These are phyloP conservation scores for Corvus hawaiiensis DNA, from an alignment of 2,113 vertebrate genomes.

Conservation along the genomic window DNA sequence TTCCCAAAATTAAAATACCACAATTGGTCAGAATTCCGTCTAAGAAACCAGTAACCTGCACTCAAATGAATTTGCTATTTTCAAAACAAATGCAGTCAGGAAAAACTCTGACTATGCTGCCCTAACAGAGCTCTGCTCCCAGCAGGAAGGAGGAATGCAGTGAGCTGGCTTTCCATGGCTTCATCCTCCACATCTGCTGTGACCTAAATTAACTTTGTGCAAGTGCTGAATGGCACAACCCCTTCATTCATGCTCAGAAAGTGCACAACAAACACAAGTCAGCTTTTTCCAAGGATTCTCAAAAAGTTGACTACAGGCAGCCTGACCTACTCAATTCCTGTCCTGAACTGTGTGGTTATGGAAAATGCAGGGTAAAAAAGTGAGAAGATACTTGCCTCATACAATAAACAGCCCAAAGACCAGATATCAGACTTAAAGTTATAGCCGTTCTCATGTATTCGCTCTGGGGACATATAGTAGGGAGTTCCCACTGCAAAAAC, in stretches of 20 bases:
- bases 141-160: not conserved
- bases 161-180: not conserved
- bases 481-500: conserved; percentile 92
- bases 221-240: not conserved
- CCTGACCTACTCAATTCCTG: not conserved
- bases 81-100: not conserved
- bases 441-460: conserved; percentile 98
- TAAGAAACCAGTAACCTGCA: not conserved
- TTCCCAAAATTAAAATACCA: not conserved
- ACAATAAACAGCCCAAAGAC: conserved; percentile 97
- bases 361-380: not conserved
- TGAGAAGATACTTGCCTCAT: conserved; percentile 82
- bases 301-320: not conserved
- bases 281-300: not conserved
- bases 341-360: accelerated
- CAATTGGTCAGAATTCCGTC: not conserved
- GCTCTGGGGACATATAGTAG: conserved; percentile 99
- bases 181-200: not conserved
- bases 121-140: not conserved
- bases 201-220: not conserved
- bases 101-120: not conserved
- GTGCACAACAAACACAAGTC: accelerated
- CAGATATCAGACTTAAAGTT: conserved; percentile 99
- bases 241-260: not conserved
- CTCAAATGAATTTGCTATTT: not conserved